A percentile compares a stretch with the other conserved stretches of the same genome.
phyloP scores from a whole-genome alignment of 2,113 vertebrate species.

The Columbina picui region DNA sequence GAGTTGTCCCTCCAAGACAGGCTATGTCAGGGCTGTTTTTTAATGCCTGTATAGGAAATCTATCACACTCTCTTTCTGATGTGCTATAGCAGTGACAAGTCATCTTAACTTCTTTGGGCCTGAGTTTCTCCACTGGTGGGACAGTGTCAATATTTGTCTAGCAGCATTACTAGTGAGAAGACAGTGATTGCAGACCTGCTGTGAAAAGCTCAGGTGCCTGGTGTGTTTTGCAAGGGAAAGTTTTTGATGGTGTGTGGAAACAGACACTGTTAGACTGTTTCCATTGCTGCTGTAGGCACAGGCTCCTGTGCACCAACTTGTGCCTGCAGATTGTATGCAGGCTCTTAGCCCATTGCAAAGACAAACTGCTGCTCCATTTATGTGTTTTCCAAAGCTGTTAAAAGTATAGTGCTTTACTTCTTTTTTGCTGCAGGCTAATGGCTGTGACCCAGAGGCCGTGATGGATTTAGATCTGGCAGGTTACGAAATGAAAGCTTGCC shows the following conservation, averaged over 20 bases:
- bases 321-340: neutral
- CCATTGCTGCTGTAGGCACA: neutral
- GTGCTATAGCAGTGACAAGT: neutral
- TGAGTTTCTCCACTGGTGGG: neutral
- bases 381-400: neutral
- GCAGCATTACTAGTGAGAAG: neutral
- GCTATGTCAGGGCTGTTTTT: neutral
- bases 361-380: neutral
- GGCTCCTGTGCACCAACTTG: neutral
- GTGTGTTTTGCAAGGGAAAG: neutral
- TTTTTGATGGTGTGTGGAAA: neutral
- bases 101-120: neutral
- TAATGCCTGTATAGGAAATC: neutral
- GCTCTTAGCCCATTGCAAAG: neutral
- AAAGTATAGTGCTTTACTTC: neutral
- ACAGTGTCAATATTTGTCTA: neutral
- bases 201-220: neutral
- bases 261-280: neutral
- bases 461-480: constrained; percentile 23
- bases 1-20: neutral
- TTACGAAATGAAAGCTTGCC: neutral
- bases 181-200: neutral
- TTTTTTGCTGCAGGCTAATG: neutral
- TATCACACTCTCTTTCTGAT: fast-evolving
- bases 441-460: neutral